Percentiles rank a stretch among this genome's conserved stretches.
Evolutionary conservation across 2,113 vertebrate genomes (phyloP).

Genomic region (Macaca nemestrina): DNA sequence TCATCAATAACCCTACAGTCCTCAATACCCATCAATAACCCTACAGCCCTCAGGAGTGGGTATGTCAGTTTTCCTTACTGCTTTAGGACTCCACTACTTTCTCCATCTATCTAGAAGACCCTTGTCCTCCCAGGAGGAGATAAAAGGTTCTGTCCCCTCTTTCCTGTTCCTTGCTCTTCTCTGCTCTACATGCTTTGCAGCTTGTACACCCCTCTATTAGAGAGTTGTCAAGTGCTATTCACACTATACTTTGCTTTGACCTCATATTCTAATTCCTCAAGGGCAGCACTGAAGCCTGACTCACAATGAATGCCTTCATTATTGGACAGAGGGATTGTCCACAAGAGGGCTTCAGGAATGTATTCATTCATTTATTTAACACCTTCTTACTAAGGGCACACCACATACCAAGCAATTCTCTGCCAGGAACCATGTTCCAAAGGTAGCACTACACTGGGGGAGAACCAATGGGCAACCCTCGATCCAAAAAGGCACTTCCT

Average conservation of each 20-base stretch:
- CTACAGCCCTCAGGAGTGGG: neutral
- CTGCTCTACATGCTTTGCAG: neutral
- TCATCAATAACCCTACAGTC: neutral
- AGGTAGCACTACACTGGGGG: neutral
- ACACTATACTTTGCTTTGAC: neutral
- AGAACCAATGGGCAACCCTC: neutral
- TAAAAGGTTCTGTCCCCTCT: neutral
- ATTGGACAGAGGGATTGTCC: neutral
- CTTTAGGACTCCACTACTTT: neutral
- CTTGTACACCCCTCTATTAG: neutral
- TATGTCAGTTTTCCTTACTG: neutral
- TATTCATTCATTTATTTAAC: neutral
- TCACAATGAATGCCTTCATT: neutral
- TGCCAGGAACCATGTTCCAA: neutral
- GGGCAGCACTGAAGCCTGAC: neutral
- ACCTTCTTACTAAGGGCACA: neutral
- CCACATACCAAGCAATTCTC: neutral
- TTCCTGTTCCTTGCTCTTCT: neutral
- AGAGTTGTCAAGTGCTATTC: neutral
- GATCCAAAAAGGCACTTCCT: constrained; percentile 45
- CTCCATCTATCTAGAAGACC: neutral
- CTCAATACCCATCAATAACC: neutral
- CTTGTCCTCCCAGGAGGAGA: neutral
- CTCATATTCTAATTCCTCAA: neutral
- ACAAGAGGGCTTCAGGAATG: neutral